Conservation (phyloP, 2,888 invertebrate genomes). For the Trissolcus japonicus region DNA sequence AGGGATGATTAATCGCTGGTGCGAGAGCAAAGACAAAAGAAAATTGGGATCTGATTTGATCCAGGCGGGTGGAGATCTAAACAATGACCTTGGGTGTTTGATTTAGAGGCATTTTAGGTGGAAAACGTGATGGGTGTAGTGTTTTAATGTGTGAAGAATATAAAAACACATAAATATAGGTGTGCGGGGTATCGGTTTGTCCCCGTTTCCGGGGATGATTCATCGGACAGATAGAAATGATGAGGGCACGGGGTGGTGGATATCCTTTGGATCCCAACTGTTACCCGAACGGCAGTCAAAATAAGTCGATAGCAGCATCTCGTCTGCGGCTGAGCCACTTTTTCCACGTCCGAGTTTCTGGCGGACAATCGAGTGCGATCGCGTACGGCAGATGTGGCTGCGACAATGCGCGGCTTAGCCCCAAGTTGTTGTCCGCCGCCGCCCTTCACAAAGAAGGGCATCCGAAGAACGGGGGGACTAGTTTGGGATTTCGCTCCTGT, state of each 20-base stretch:
- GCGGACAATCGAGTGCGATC: conserved; percentile 74
- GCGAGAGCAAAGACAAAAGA: conserved; percentile 1
- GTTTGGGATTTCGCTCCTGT: conserved; percentile 45
- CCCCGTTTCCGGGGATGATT: conserved; percentile 30
- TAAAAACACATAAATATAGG: conserved; percentile 15
- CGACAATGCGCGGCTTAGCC: conserved; percentile 71
- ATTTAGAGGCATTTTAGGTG: background rate
- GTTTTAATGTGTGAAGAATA: too few species aligned
- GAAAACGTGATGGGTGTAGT: background rate
- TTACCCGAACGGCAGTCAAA: conserved; percentile 29
- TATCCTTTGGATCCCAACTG: conserved; percentile 38
- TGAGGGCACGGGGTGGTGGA: conserved; percentile 18
- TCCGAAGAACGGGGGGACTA: conserved; percentile 66
- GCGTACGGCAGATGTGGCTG: conserved; percentile 74
- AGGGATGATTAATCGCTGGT: too few species aligned
- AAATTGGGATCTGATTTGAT: conserved; percentile 1
- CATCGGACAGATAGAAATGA: conserved; percentile 37
- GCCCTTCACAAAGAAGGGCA: conserved; percentile 68
- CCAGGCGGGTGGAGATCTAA: background rate
- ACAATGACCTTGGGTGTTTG: background rate
- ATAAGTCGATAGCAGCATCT: conserved; percentile 30
- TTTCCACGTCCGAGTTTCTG: conserved; percentile 70
- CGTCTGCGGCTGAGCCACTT: conserved; percentile 66
- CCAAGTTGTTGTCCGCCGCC: conserved; percentile 62
- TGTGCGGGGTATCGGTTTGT: conserved; percentile 3